These are phyloP conservation scores for Scomberomorus guttatus DNA, from an alignment of 2,797 vertebrate genomes.

Conservation along the genomic window DNA sequence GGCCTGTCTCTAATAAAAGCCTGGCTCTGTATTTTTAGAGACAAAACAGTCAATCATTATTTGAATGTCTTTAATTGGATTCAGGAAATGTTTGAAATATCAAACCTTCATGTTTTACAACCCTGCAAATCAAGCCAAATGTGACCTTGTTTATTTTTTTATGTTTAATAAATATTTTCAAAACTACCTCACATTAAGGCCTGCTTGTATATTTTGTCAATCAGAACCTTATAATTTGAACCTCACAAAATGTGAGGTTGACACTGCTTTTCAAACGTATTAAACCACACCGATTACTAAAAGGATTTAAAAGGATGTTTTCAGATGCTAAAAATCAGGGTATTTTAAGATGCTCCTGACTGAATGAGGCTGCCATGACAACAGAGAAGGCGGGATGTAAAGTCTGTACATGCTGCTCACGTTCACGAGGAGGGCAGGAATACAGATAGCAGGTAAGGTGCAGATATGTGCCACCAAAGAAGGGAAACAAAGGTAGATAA, in stretches of 20 bases:
- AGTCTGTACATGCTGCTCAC: constrained; percentile 1
- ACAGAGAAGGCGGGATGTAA: constrained; percentile 11
- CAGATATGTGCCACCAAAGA: constrained; percentile 17
- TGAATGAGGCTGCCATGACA: constrained; percentile 41
- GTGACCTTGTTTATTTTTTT: not conserved
- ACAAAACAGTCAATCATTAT: no score
- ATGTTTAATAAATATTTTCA: not conserved
- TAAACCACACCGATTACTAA: not conserved
- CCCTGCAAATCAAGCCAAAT: not conserved
- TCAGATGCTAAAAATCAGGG: not conserved
- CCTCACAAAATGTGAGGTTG: not conserved
- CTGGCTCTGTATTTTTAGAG: not conserved
- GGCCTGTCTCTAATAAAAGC: not conserved
- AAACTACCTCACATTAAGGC: not conserved
- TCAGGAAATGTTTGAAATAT: not conserved
- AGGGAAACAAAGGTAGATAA: constrained; percentile 26
- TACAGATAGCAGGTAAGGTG: constrained; percentile 25
- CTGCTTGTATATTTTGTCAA: not conserved
- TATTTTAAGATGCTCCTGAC: constrained; percentile 18
- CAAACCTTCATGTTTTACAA: not conserved
- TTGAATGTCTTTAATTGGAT: not conserved
- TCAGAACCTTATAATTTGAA: not conserved
- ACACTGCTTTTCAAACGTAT: not conserved
- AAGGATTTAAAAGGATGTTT: constrained; percentile 8
- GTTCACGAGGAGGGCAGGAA: constrained; percentile 27